Evolutionary conservation across 2,113 vertebrate genomes (phyloP).

Genomic region (Hyperopisus bebe): DNA sequence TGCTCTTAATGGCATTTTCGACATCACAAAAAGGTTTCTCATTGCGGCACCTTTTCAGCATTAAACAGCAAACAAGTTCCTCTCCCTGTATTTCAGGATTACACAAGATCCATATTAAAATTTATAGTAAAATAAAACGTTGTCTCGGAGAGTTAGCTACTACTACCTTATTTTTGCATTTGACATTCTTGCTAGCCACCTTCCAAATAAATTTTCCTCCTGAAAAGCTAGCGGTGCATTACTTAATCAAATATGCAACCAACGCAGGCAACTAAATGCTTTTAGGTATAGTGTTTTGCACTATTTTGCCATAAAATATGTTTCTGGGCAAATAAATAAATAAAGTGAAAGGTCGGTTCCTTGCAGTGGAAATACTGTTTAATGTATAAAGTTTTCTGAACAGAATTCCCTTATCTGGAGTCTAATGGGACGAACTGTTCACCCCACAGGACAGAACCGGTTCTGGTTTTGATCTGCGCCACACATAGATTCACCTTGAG

Average conservation of each 20-base stretch:
- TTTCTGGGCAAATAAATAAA: conserved; percentile 9
- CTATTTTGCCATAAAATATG: neutral
- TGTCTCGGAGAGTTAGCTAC: neutral
- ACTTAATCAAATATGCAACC: neutral
- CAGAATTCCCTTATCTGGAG: neutral
- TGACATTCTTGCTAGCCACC: neutral
- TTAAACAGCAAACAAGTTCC: neutral
- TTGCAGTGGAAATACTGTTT: neutral
- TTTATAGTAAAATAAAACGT: neutral
- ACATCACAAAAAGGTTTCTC: neutral
- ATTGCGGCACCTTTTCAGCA: neutral
- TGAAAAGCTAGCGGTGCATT: neutral
- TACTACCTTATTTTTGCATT: neutral
- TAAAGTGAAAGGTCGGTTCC: neutral
- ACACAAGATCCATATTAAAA: neutral
- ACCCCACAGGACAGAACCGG: neutral
- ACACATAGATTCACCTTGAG: neutral
- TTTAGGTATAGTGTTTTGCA: neutral
- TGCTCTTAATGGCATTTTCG: neutral
- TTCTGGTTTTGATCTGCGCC: neutral
- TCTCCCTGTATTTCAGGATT: neutral
- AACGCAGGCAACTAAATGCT: neutral
- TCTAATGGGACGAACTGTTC: neutral
- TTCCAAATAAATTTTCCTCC: neutral
- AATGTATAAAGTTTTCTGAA: conserved; percentile 2